These are phyloP conservation scores for Contarinia nasturtii DNA, from an alignment of 1,140 invertebrate species.

Conservation along the genomic window DNA sequence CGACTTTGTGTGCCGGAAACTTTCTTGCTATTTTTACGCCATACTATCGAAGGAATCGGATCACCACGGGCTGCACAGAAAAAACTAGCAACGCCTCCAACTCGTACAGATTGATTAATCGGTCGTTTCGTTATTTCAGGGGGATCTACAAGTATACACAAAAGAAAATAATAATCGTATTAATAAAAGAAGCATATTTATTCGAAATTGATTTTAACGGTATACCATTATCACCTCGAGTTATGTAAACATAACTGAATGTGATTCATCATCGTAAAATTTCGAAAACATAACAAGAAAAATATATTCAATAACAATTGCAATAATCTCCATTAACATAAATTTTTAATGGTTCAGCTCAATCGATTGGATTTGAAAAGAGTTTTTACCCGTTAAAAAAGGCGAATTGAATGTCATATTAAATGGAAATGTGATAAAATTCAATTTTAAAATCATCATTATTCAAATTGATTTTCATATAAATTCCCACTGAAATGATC, in stretches of 20 bases:
- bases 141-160: slow-evolving; percentile 48
- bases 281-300: too few species aligned
- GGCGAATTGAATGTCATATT: too few species aligned
- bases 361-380: too few species aligned
- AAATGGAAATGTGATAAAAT: too few species aligned
- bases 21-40: slow-evolving; percentile 78
- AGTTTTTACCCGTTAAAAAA: too few species aligned
- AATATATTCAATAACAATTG: too few species aligned
- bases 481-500: neutral
- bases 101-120: slow-evolving; percentile 68
- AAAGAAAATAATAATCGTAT: neutral
- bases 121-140: slow-evolving; percentile 75
- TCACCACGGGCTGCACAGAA: slow-evolving; percentile 85
- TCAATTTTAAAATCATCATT: too few species aligned
- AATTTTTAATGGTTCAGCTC: too few species aligned
- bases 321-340: too few species aligned
- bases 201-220: neutral
- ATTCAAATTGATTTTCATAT: too few species aligned
- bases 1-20: slow-evolving; percentile 50
- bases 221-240: neutral
- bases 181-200: neutral
- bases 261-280: too few species aligned
- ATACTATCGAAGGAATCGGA: slow-evolving; percentile 70
- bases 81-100: slow-evolving; percentile 81
- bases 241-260: too few species aligned